These are phyloP conservation scores for Phymorhynchus buccinoides DNA, from an alignment of 1,140 invertebrate genomes.

Conservation along the genomic window DNA sequence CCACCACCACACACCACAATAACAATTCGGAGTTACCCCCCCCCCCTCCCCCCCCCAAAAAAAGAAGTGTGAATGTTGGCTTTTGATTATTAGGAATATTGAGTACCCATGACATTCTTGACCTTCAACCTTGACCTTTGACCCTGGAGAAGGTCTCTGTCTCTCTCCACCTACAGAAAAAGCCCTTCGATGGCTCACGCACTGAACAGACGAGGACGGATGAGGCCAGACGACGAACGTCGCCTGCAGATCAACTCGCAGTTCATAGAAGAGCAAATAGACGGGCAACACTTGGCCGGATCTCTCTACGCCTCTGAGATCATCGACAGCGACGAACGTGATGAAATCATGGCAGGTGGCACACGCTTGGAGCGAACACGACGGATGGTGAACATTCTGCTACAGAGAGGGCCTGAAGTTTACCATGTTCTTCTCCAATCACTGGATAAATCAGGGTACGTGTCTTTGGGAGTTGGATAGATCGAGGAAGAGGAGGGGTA, in stretches of 20 bases:
- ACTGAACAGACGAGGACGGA: constrained; percentile 22
- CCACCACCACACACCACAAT: no score
- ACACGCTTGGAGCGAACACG: constrained; percentile 28
- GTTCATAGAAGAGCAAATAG: constrained; percentile 32
- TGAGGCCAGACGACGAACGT: constrained; percentile 30
- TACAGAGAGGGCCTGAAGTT: constrained; percentile 12
- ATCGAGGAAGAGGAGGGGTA: no score
- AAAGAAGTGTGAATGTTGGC: no score
- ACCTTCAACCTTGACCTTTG: no score
- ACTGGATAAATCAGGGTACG: constrained; percentile 2
- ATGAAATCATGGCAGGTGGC: constrained; percentile 11
- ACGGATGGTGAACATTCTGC: constrained; percentile 36
- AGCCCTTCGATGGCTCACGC: constrained; percentile 4
- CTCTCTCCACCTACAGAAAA: no score
- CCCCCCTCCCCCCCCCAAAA: no score
- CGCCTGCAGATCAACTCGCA: constrained; percentile 22
- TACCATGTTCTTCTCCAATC: neutral
- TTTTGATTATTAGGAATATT: no score
- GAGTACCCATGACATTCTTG: no score
- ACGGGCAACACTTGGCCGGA: constrained; percentile 24
- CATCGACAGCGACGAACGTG: constrained; percentile 32
- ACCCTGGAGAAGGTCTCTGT: no score
- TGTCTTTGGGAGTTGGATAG: no score
- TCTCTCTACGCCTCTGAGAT: constrained; percentile 10
- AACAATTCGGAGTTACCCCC: no score